These are phyloP conservation scores for Ganaspis brasiliensis DNA, from an alignment of 2,888 invertebrate genomes.

Conservation along the genomic window DNA sequence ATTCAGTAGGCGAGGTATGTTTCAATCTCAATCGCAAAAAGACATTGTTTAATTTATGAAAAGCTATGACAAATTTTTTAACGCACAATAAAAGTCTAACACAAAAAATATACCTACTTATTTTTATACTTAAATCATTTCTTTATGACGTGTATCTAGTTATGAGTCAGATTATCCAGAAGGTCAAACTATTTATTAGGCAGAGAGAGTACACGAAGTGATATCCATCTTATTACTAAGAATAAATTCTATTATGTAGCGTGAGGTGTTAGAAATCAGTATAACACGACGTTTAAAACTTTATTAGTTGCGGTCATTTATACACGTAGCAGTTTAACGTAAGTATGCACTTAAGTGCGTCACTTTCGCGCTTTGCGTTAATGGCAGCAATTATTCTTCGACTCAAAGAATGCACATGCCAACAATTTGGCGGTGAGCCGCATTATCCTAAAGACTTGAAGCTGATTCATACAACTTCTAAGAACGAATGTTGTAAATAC, in stretches of 20 bases:
- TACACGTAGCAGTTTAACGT: not conserved
- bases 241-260: slow-evolving; percentile 28
- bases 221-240: not conserved
- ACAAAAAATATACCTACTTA: too few species aligned
- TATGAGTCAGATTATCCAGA: too few species aligned
- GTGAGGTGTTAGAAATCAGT: slow-evolving; percentile 25
- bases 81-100: too few species aligned
- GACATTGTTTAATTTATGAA: too few species aligned
- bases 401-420: slow-evolving; percentile 48
- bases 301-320: slow-evolving; percentile 28
- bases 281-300: slow-evolving; percentile 21
- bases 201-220: too few species aligned
- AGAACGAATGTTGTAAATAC: slow-evolving; percentile 62
- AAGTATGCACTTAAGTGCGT: slow-evolving; percentile 32
- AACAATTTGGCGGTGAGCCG: slow-evolving; percentile 61
- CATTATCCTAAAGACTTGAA: slow-evolving; percentile 57
- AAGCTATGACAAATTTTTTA: too few species aligned
- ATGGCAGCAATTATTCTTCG: slow-evolving; percentile 46
- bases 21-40: too few species aligned
- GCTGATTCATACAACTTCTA: slow-evolving; percentile 56
- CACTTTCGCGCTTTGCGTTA: slow-evolving; percentile 42
- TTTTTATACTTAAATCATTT: too few species aligned
- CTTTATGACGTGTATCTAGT: too few species aligned
- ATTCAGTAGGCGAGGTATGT: too few species aligned
- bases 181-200: too few species aligned